Evolutionary conservation across 2,888 invertebrate species (phyloP), one percentile per base, ranked within the genome.

Genomic region (Caenorhabditis plicata): DNA sequence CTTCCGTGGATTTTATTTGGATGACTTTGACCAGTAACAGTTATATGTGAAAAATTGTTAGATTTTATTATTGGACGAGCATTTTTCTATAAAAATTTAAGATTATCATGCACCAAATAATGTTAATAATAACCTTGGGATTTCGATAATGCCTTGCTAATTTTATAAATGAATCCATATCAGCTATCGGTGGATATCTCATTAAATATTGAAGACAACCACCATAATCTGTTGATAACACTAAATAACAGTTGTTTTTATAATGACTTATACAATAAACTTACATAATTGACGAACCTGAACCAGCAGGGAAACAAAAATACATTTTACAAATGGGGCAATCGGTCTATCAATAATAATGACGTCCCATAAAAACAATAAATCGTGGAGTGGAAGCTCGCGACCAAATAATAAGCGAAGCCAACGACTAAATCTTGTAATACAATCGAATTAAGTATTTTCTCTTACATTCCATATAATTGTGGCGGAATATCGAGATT

Each of bases 331-430:
- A 4, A 85, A 75, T 46, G 82, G 82, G 69, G 85, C 84, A 19
- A 82, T 81, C 19, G 83, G 80, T 29, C 82, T 87, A 75, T 88
- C 88, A 0, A 89, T 87, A 83, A 91, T 89, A 63, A 90, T 86
- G 48, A 89, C 89, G 72, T 91, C 90, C 91, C 91, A 91, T 5
- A 91, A 81, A 44, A 87, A 86, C 1, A 91, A 85, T 41, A 90
- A 82, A 75, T 90, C 90, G 44, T 87, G 85, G 54, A 90, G 85
- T 2, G 88, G 86, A 82, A 90, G 90, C 82, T 91, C 91, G 3
- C 91, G 85, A 0, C 90, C 90, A 83, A 91, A 91, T 15, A 91
- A 82, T 50, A 91, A 82, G 4, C 90, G 86, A 26, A 91, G 83
- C 91, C 91, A 91, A 1, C 90, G 89, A 60, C 90, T 90, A 15